Percentiles rank a stretch among this genome's conserved stretches.
Evolutionary conservation across 2,888 invertebrate species (phyloP).

Genomic region (Drosophila picticornis): DNA sequence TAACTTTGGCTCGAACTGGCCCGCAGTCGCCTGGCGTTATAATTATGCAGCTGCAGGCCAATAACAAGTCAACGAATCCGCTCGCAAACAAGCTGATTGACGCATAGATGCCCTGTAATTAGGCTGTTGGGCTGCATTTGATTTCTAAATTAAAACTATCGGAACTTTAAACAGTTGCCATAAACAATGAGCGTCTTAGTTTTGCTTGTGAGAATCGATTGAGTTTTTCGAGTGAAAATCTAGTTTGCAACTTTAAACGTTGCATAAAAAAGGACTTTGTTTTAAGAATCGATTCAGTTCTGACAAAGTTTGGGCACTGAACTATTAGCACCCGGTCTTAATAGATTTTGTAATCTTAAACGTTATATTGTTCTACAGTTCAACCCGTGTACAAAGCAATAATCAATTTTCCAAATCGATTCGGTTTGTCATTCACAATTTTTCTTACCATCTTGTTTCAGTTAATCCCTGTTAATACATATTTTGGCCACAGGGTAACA

Average conservation of each 20-base stretch:
- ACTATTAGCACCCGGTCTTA: not conserved
- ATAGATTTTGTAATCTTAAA: not conserved
- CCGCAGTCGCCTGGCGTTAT: constrained; percentile 55
- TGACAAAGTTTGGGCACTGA: not conserved
- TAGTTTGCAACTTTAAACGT: not conserved
- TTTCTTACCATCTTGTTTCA: not conserved
- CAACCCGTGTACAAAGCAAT: not conserved
- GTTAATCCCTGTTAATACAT: too few relatives aligned
- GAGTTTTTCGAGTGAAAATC: not conserved
- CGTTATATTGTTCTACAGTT: not conserved
- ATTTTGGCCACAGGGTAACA: constrained; percentile 21
- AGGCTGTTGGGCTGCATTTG: not conserved
- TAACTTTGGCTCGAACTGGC: not conserved
- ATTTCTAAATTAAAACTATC: not conserved
- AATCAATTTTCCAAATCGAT: not conserved
- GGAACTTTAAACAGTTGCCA: not conserved
- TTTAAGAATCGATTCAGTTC: not conserved
- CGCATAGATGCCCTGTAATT: constrained; percentile 6
- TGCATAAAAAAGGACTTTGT: not conserved
- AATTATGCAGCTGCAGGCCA: constrained; percentile 67
- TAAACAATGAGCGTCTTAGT: not conserved
- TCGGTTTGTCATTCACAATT: not conserved
- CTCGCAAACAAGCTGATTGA: constrained; percentile 4
- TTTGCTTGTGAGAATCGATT: not conserved
- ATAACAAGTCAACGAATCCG: constrained; percentile 34